Percentiles rank a stretch among this genome's conserved stretches.
These are phyloP conservation scores for Hesperia comma DNA, from an alignment of 2,888 invertebrate genomes.

Conservation along the genomic window DNA sequence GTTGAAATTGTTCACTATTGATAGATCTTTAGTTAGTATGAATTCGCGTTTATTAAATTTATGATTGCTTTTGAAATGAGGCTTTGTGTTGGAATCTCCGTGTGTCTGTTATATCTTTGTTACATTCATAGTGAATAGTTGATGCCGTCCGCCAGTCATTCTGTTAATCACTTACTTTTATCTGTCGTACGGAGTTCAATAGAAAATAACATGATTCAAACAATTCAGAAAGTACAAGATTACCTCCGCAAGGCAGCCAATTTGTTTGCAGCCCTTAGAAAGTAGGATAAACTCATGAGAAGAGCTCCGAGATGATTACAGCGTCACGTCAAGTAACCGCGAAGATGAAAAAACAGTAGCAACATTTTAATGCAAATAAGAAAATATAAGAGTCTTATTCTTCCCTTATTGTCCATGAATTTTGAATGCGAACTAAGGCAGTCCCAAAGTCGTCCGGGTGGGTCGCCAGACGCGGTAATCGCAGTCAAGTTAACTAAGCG, in stretches of 20 bases:
- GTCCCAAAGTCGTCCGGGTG: constrained; percentile 32
- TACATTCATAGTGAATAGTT: too few species aligned
- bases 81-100: too few species aligned
- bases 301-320: constrained; percentile 32
- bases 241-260: constrained; percentile 4
- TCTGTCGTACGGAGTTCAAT: too few species aligned
- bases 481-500: constrained; percentile 61
- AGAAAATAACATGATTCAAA: neutral
- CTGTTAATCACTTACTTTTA: too few species aligned
- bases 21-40: too few species aligned
- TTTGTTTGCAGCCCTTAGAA: constrained; percentile 18
- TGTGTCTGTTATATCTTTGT: too few species aligned
- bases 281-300: constrained; percentile 25
- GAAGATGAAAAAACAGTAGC: constrained; percentile 22
- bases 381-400: constrained; percentile 24
- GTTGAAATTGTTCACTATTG: too few species aligned
- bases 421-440: constrained; percentile 30
- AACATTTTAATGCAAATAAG: constrained; percentile 31
- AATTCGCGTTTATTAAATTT: too few species aligned
- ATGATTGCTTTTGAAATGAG: too few species aligned
- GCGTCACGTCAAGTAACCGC: constrained; percentile 28
- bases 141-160: too few species aligned
- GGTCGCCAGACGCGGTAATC: constrained; percentile 49
- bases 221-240: neutral
- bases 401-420: constrained; percentile 34